phyloP scores from a whole-genome alignment of 2,113 vertebrate species.

The Ondatra zibethicus region DNA sequence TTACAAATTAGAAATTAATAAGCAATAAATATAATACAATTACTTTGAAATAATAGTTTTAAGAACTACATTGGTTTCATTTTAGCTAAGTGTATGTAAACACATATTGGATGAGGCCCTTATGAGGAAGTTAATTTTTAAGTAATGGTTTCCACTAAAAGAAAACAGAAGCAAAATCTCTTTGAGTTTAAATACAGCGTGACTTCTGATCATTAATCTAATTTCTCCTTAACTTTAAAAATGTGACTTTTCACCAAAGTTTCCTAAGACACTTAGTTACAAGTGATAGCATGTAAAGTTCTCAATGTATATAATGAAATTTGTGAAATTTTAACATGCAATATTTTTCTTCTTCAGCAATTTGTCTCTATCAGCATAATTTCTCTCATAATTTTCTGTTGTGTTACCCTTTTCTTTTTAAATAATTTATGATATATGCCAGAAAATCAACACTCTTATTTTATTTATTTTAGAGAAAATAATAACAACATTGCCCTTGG shows the following conservation, averaged over 20 bases:
- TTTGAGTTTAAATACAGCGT: background rate
- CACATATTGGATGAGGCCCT: background rate
- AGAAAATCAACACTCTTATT: background rate
- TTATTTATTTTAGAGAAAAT: background rate
- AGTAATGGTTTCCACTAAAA: constrained; percentile 30
- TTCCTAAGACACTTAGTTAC: background rate
- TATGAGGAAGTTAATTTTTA: background rate
- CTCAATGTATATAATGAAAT: background rate
- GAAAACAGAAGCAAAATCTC: constrained; percentile 15
- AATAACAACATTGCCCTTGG: background rate
- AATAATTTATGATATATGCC: constrained; percentile 39
- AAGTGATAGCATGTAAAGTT: background rate
- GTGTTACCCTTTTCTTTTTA: background rate
- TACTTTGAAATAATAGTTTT: constrained; percentile 9
- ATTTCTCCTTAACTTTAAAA: background rate
- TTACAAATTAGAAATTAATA: constrained; percentile 38
- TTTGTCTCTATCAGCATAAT: constrained; percentile 2
- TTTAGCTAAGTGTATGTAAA: background rate
- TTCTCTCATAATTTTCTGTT: background rate
- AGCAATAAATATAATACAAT: constrained; percentile 17
- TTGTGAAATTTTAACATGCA: background rate
- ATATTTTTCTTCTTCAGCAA: background rate
- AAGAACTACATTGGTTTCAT: constrained; percentile 12
- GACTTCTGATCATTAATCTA: constrained; percentile 13
- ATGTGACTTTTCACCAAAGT: background rate